Evolutionary conservation across 2,888 invertebrate species (phyloP).

Genomic region (Carabus problematicus): DNA sequence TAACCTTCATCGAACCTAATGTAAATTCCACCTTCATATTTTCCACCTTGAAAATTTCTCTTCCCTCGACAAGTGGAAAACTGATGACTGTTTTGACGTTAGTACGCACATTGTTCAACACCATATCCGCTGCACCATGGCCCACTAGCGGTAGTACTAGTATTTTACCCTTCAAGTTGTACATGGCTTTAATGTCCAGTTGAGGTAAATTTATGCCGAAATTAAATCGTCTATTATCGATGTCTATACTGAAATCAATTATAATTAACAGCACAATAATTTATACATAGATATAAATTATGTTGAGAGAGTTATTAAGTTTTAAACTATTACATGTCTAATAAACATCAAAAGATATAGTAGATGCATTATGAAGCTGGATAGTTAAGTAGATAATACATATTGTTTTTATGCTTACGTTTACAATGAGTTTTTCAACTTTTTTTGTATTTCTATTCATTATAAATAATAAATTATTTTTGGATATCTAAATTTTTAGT

Average conservation of each 20-base stretch:
- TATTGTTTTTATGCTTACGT: too few species aligned
- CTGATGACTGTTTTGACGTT: slow-evolving; percentile 62
- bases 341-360: too few species aligned
- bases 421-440: too few species aligned
- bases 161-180: slow-evolving; percentile 67
- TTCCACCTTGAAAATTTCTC: slow-evolving; percentile 60
- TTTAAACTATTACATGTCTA: too few species aligned
- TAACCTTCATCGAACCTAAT: slow-evolving; percentile 63
- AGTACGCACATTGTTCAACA: slow-evolving; percentile 63
- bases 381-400: too few species aligned
- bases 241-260: slow-evolving; percentile 59
- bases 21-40: slow-evolving; percentile 66
- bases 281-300: too few species aligned
- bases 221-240: slow-evolving; percentile 61
- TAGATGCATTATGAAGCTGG: too few species aligned
- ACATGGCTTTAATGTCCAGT: slow-evolving; percentile 64
- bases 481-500: too few species aligned
- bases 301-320: too few species aligned
- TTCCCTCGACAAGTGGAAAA: slow-evolving; percentile 57
- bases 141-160: slow-evolving; percentile 66
- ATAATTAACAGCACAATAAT: too few species aligned
- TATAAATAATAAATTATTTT: too few species aligned
- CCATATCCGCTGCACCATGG: slow-evolving; percentile 63
- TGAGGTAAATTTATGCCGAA: slow-evolving; percentile 65
- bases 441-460: too few species aligned